Base-by-base conservation (phyloP, 2,113 vertebrate genomes). In the Myrmophylax atrothorax region DNA sequence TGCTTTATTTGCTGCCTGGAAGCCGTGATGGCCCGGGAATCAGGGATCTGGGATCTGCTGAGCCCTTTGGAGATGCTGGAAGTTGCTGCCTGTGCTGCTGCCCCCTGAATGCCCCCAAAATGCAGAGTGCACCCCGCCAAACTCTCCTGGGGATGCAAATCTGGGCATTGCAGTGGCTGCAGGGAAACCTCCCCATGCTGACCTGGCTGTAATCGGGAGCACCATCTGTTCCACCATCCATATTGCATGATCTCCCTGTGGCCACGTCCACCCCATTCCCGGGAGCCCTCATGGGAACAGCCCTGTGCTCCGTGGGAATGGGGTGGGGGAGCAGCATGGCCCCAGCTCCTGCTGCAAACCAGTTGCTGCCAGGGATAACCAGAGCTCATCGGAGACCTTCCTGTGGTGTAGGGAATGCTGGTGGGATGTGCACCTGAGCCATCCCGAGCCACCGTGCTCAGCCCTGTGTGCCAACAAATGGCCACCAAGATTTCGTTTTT, bases 191-290 rank as follows among this genome's bases (percentile, higher is more conserved):
- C 50, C 20, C 49, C 1, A 3, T 66, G 31, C 64, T 93, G 74
- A 42, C 87, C 80, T 0, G 5, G 73, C 87, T 9, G 11, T 19
- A 79, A 94, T 94, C 94, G 3, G 19, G 68, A 68, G 84, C 87
- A 6, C 26, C 46, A 95, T 95, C 93, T 89, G 66, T 92, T 94
- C 93, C 96, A 76, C 60, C 89, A 93, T 94, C 94, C 89, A 85
- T 96, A 93, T 93, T 87, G 80, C 90, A 96, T 93, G 84, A 47
- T 28, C 4, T 12, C 1, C 4, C n/a, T 1, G 6, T 1, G 3
- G 40, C 44, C 1, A 6, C 8, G 0, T 16, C 56, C 73, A 16
- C 37, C 50, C 1, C 6, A 4, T 62, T 59, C 80, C 89, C 59
- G 10, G 77, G 73, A 74, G 58, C 49, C 0, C 2, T 40, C 72